Conservation (phyloP, 2,113 vertebrate species). For the Hippocampus comes region DNA sequence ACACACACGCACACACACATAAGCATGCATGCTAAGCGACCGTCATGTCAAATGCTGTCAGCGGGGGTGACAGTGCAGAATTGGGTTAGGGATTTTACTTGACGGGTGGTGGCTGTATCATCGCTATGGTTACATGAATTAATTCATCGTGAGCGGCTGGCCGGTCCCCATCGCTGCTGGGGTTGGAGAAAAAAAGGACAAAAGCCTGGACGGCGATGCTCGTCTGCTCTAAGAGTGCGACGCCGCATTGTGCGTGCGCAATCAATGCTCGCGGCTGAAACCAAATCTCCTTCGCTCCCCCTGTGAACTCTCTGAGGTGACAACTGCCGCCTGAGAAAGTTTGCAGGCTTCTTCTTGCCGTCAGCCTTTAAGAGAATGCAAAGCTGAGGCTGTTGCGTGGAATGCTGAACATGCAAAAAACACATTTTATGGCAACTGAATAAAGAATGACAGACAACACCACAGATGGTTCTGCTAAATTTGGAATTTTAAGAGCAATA, state of each 20-base stretch:
- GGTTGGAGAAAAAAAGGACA: neutral
- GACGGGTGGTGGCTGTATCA: constrained; percentile 27
- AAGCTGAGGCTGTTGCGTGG: neutral
- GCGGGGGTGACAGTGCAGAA: constrained; percentile 51
- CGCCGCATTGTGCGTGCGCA: neutral
- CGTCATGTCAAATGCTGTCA: constrained; percentile 42
- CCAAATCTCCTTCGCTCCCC: constrained; percentile 2
- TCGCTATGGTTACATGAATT: constrained; percentile 49
- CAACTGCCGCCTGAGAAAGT: neutral
- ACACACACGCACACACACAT: constrained; percentile 18
- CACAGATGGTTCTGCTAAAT: neutral
- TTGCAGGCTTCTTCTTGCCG: neutral
- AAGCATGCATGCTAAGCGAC: neutral
- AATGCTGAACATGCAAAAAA: neutral
- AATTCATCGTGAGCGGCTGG: constrained; percentile 31
- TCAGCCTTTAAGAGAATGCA: neutral
- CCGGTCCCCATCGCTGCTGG: constrained; percentile 18
- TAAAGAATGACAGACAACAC: neutral
- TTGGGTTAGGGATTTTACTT: constrained; percentile 45
- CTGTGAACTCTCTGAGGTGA: constrained; percentile 1
- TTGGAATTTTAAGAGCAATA: neutral
- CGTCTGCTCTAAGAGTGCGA: neutral
- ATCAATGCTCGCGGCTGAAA: neutral
- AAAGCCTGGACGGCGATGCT: constrained; percentile 3
- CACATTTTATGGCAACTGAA: neutral